Evolutionary conservation across 2,888 invertebrate species (phyloP).

Genomic region (Agrypnus murinus): DNA sequence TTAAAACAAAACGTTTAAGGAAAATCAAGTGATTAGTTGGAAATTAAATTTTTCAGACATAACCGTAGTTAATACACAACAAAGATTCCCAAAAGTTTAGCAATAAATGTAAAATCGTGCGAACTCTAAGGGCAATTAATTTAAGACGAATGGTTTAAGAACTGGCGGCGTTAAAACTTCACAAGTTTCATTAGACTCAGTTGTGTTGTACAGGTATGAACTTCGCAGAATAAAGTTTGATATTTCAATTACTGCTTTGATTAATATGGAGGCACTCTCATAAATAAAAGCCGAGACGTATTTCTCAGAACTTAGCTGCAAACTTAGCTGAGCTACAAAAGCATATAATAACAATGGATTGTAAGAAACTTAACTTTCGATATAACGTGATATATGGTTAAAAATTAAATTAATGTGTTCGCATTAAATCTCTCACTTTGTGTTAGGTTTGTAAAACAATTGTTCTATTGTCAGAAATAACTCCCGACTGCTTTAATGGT

Average conservation of each 20-base stretch:
- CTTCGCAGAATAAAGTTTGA: conserved; percentile 57
- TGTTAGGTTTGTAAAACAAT: conserved; percentile 13
- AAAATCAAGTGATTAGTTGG: too few species aligned
- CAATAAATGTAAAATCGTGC: conserved; percentile 48
- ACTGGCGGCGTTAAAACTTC: conserved; percentile 54
- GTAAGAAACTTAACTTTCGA: conserved; percentile 16
- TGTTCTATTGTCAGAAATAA: conserved; percentile 2
- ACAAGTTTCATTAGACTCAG: conserved; percentile 53
- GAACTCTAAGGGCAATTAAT: conserved; percentile 52
- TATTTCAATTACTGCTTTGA: conserved; percentile 54
- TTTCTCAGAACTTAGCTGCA: conserved; percentile 43
- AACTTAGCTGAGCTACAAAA: conserved; percentile 42
- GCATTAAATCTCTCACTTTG: not conserved
- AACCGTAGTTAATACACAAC: too few species aligned
- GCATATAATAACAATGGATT: conserved; percentile 43
- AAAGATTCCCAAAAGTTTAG: conserved; percentile 15
- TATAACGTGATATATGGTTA: conserved; percentile 21
- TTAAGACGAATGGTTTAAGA: conserved; percentile 56
- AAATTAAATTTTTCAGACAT: too few species aligned
- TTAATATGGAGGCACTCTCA: conserved; percentile 49
- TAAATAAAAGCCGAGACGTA: conserved; percentile 49
- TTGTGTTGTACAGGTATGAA: conserved; percentile 56
- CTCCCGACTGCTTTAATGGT: too few species aligned
- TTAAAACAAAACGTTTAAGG: too few species aligned
- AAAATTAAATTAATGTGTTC: conserved; percentile 22